Base-by-base conservation (phyloP, 2,113 vertebrate species). In the Crotalus horridus region DNA sequence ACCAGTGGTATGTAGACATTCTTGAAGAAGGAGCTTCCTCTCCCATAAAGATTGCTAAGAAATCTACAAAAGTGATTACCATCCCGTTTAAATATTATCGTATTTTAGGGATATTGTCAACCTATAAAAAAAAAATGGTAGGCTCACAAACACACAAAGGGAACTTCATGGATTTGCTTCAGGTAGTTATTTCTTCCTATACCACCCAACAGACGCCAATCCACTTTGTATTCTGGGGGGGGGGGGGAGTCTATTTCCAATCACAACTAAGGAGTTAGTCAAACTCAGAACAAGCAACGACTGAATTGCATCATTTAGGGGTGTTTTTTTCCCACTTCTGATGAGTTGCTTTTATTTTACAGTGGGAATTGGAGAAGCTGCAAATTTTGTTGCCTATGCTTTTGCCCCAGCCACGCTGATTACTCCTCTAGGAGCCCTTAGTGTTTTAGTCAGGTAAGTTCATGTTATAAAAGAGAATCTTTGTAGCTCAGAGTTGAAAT, bases 341-440 rank as follows among this genome's bases (percentile, higher is more conserved):
- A 48, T 46, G 90, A 8, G 89, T 87, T 85, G 51, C 33, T 43
- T 95, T 95, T 95, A 85, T 96, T 85, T 96, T 97, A 89, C 94
- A 99, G 98, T 98, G 98, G 98, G 98, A 96, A 94, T 96, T 92
- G 98, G 98, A 95, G 98, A 98, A 97, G 97, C 96, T 0, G 98
- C 98, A 6, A 99, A 98, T 96, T 99, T 99, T 33, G 98, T 98
- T 21, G 98, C 98, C 3, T 99, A 98, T 90, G 98, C 97, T 59
- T 99, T 99, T 97, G 98, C 98, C 2, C 98, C 98, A 1, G 98
- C 98, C 51, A 98, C 98, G 0, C 96, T 99, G 91, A 98, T 99
- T 87, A 99, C 98, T 89, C 98, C 98, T 0, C 96, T 99, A 53
- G 98, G 98, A 95, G 98, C 98, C 51, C 85, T 99, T 89, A 98